Evolutionary conservation across 2,888 invertebrate species (phyloP).

Genomic region (Aphrophora alni): DNA sequence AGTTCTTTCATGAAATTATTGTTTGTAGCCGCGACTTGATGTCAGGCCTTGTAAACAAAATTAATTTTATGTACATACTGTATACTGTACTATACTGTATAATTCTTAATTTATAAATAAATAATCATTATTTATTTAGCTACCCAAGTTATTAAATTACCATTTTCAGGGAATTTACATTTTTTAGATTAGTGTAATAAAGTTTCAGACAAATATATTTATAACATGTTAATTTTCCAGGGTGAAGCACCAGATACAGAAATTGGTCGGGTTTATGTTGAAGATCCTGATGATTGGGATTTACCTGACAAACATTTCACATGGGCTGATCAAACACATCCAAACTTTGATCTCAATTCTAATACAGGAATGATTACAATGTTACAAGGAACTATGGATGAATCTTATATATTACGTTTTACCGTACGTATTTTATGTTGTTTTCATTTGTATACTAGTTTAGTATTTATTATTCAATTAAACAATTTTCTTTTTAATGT

Average conservation of each 20-base stretch:
- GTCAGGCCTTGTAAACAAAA: no score
- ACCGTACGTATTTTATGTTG: slow-evolving; percentile 59
- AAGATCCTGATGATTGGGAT: slow-evolving; percentile 98
- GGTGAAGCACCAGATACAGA: slow-evolving; percentile 80
- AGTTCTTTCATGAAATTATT: no score
- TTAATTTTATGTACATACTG: no score
- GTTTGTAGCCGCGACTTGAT: no score
- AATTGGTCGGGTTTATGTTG: slow-evolving; percentile 92
- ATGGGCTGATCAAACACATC: slow-evolving; percentile 67
- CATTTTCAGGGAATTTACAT: no score
- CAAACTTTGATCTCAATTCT: slow-evolving; percentile 74
- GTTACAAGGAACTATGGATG: slow-evolving; percentile 75
- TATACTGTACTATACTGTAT: no score
- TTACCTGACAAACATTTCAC: slow-evolving; percentile 86
- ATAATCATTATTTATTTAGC: no score
- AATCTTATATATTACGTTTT: slow-evolving; percentile 78
- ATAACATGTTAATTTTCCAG: slow-evolving; percentile 54
- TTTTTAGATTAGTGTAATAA: no score
- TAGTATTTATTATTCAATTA: no score
- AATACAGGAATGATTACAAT: slow-evolving; percentile 89
- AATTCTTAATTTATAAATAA: slow-evolving; percentile 20
- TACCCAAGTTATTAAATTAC: no score
- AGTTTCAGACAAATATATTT: not conserved
- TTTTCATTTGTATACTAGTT: not conserved
- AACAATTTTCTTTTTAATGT: no score